Evolutionary conservation across 2,888 invertebrate species (phyloP).

Genomic region (Osmoderma eremita): DNA sequence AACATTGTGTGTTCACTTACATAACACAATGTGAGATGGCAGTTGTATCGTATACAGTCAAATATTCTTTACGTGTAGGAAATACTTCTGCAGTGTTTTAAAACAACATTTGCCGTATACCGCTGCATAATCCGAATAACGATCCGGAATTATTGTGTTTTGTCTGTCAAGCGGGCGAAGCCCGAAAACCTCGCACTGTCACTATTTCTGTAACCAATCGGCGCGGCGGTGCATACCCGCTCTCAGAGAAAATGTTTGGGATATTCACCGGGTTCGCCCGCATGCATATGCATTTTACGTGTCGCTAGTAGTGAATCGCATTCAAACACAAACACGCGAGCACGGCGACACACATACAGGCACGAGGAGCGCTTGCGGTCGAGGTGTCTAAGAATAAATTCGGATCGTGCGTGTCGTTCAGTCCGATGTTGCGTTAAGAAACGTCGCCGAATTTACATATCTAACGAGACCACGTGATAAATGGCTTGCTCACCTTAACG

Average conservation of each 20-base stretch:
- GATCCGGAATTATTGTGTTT: conserved; percentile 42
- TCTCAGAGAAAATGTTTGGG: conserved; percentile 30
- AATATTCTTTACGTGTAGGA: no score
- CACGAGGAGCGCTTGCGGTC: conserved; percentile 2
- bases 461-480: conserved; percentile 36
- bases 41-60: no score
- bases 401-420: conserved; percentile 36
- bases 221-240: conserved; percentile 4
- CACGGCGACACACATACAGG: conserved; percentile 6
- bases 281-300: conserved; percentile 16
- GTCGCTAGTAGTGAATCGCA: conserved; percentile 16
- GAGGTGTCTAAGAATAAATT: conserved; percentile 41
- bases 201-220: conserved; percentile 41
- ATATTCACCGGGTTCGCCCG: conserved; percentile 15
- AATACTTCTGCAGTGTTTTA: no score
- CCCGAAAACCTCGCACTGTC: conserved; percentile 36
- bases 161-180: conserved; percentile 39
- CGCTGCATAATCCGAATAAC: conserved; percentile 39
- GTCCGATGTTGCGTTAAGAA: conserved; percentile 37
- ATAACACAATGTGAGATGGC: no score
- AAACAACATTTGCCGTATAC: conserved; percentile 1
- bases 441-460: conserved; percentile 38
- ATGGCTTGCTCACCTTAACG: conserved; percentile 29
- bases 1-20: no score
- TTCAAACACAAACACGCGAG: not conserved